Percentiles rank a stretch among this genome's conserved stretches.
These are phyloP conservation scores for Monomorium pharaonis DNA, from an alignment of 1,140 invertebrate genomes.

Conservation along the genomic window DNA sequence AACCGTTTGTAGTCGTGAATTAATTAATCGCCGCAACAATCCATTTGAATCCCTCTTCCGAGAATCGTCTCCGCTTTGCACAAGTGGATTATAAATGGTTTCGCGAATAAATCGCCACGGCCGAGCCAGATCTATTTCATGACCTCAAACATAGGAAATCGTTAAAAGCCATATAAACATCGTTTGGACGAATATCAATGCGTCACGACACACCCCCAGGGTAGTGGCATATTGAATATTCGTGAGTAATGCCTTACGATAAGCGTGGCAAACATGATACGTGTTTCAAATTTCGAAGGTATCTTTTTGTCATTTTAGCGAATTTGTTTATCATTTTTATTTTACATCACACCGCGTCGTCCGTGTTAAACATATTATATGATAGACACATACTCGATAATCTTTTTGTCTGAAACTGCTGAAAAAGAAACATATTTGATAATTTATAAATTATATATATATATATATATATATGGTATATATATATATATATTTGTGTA, in stretches of 20 bases:
- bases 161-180: neutral
- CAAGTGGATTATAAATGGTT: neutral
- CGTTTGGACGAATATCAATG: slow-evolving; percentile 28
- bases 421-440: too few relatives aligned
- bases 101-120: neutral
- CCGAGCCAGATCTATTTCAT: neutral
- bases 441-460: neutral
- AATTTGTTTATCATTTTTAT: slow-evolving; percentile 13
- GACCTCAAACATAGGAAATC: neutral
- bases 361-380: neutral
- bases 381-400: neutral
- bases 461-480: neutral
- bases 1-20: neutral
- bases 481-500: neutral
- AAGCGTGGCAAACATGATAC: neutral
- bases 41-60: neutral
- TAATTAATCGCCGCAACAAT: neutral
- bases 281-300: neutral
- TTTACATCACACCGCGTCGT: neutral
- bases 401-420: neutral
- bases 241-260: slow-evolving; percentile 26
- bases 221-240: neutral
- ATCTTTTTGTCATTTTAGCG: neutral
- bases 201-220: neutral
- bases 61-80: neutral